phyloP scores from a whole-genome alignment of 1,140 invertebrate species.

The Atta colombica region DNA sequence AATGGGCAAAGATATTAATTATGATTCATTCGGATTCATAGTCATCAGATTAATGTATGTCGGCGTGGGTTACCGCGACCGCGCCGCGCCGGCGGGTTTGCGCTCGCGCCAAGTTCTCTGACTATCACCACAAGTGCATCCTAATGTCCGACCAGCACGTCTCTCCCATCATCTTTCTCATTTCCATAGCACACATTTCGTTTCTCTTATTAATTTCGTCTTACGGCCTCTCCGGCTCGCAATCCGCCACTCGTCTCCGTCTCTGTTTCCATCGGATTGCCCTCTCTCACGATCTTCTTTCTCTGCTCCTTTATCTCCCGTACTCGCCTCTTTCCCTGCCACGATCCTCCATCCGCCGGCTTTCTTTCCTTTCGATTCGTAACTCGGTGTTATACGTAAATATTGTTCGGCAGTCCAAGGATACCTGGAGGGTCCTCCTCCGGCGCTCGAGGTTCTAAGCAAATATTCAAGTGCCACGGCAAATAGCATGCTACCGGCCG shows the following conservation, averaged over 20 bases:
- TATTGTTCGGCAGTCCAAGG: conserved; percentile 76
- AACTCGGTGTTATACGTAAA: conserved; percentile 78
- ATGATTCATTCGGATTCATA: conserved; percentile 77
- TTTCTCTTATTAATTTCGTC: conserved; percentile 79
- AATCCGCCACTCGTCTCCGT: conserved; percentile 51
- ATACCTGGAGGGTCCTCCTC: conserved; percentile 71
- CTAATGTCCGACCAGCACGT: conserved; percentile 64
- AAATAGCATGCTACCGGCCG: conserved; percentile 72
- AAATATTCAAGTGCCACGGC: conserved; percentile 74
- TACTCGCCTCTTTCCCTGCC: background rate
- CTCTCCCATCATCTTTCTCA: conserved; percentile 54
- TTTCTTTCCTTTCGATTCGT: conserved; percentile 69
- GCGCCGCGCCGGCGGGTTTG: background rate
- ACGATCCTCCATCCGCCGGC: conserved; percentile 5
- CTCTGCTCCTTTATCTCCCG: conserved; percentile 55
- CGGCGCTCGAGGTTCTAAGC: conserved; percentile 73
- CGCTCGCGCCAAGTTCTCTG: conserved; percentile 50
- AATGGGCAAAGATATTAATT: conserved; percentile 79
- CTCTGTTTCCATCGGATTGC: conserved; percentile 51
- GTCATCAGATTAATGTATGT: conserved; percentile 78
- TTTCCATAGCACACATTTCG: conserved; percentile 76
- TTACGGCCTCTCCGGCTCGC: conserved; percentile 58
- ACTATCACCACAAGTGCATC: conserved; percentile 72
- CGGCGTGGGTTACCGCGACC: conserved; percentile 67
- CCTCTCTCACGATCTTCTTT: conserved; percentile 73